Evolutionary conservation across 1,140 invertebrate species (phyloP).

Genomic region (Apis cerana): DNA sequence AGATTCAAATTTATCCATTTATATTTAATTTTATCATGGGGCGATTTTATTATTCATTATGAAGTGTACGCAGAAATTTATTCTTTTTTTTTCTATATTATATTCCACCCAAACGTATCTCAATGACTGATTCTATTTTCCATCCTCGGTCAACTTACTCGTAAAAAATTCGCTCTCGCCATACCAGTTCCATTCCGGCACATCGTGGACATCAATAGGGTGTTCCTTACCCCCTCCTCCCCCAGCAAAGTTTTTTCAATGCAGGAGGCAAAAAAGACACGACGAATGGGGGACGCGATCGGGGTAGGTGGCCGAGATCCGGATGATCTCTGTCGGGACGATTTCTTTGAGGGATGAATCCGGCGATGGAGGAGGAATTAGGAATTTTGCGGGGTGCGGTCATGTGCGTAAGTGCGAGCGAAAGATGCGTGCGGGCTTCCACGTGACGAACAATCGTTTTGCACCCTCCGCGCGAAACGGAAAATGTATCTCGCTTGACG

Average conservation of each 20-base stretch:
- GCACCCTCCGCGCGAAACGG: constrained; percentile 75
- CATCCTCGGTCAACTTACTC: not conserved
- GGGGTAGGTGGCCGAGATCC: constrained; percentile 35
- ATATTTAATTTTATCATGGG: too few relatives aligned
- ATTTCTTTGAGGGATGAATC: constrained; percentile 46
- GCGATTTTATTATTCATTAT: too few relatives aligned
- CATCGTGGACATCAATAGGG: too few relatives aligned
- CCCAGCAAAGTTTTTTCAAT: too few relatives aligned
- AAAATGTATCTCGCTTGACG: constrained; percentile 77
- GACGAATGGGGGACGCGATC: constrained; percentile 20
- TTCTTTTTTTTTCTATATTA: too few relatives aligned
- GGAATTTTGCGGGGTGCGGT: constrained; percentile 25
- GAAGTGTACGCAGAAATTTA: too few relatives aligned
- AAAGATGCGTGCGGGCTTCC: constrained; percentile 61
- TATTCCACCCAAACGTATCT: too few relatives aligned
- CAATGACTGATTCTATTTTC: not conserved
- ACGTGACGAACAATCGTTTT: constrained; percentile 73
- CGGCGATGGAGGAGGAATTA: constrained; percentile 23
- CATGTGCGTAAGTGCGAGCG: constrained; percentile 58
- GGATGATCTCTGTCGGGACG: constrained; percentile 36
- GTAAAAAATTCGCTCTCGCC: not conserved
- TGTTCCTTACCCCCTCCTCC: not conserved
- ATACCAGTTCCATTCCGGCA: too few relatives aligned
- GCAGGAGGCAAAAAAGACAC: constrained; percentile 7
- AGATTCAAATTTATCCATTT: too few relatives aligned